Percentiles rank a stretch among this genome's conserved stretches.
These are phyloP conservation scores for Holacanthus passer DNA, from an alignment of 2,113 vertebrate genomes.

Conservation along the genomic window DNA sequence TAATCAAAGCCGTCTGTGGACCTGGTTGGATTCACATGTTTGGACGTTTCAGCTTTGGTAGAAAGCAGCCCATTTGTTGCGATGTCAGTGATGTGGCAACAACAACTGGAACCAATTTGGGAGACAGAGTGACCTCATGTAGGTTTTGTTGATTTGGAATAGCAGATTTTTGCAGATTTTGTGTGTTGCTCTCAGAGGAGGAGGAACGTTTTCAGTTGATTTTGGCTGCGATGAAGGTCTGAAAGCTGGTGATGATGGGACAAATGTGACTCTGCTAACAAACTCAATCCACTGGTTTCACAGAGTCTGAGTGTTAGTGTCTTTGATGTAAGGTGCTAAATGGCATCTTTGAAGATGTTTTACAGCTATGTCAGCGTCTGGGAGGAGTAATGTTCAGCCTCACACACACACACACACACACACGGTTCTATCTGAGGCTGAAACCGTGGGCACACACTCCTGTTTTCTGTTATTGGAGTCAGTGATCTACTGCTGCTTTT, in stretches of 20 bases:
- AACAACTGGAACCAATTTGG: slow-evolving; percentile 76
- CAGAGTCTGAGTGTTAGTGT: slow-evolving; percentile 10
- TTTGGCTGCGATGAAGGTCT: slow-evolving; percentile 10
- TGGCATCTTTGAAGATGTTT: slow-evolving; percentile 70
- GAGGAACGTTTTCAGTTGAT: neutral
- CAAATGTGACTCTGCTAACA: neutral
- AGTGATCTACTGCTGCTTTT: slow-evolving; percentile 21
- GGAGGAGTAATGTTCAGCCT: slow-evolving; percentile 29
- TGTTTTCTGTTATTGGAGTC: slow-evolving; percentile 45
- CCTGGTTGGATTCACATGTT: slow-evolving; percentile 79
- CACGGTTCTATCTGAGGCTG: slow-evolving; percentile 23
- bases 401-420: slow-evolving; percentile 30
- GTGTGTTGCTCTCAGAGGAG: slow-evolving; percentile 6
- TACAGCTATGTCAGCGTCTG: slow-evolving; percentile 60
- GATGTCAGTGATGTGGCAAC: slow-evolving; percentile 78
- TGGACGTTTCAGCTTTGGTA: slow-evolving; percentile 71
- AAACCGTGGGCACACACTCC: slow-evolving; percentile 14
- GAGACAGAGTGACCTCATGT: slow-evolving; percentile 65
- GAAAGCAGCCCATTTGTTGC: slow-evolving; percentile 76
- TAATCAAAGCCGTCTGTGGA: slow-evolving; percentile 77
- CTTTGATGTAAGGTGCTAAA: slow-evolving; percentile 67
- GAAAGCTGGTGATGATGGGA: slow-evolving; percentile 20
- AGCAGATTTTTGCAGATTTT: slow-evolving; percentile 30
- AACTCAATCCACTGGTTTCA: slow-evolving; percentile 4
- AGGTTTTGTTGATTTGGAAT: slow-evolving; percentile 46